phyloP scores from a whole-genome alignment of 2,888 invertebrate genomes.

The Didymodactylos carnosus region DNA sequence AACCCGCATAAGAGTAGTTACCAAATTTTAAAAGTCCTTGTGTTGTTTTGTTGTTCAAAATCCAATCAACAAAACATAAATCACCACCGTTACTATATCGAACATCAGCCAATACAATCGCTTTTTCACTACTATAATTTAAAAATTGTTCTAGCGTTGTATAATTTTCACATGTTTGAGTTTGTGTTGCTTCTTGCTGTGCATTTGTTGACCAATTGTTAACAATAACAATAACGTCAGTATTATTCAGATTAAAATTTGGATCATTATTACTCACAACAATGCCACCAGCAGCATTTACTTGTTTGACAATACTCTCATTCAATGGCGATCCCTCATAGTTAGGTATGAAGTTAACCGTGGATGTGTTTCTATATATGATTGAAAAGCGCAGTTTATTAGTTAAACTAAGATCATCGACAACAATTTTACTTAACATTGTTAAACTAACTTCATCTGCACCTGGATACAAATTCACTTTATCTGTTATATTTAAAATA shows the following conservation, averaged over 20 bases:
- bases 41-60: neutral
- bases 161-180: neutral
- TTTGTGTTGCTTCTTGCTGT: neutral
- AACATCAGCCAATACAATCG: neutral
- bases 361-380: neutral
- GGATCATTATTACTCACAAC: neutral
- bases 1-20: neutral
- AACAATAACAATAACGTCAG: neutral
- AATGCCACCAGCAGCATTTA: neutral
- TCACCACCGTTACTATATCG: neutral
- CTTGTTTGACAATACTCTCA: neutral
- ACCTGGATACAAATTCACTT: neutral
- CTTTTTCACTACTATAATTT: neutral
- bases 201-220: neutral
- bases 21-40: too few relatives aligned
- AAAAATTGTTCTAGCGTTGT: neutral
- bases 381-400: neutral
- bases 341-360: neutral
- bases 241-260: neutral
- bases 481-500: neutral
- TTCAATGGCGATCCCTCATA: neutral
- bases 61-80: neutral
- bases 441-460: neutral
- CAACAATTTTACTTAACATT: neutral
- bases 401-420: too few relatives aligned